Evolutionary conservation across 2,888 invertebrate genomes (phyloP), one percentile per base, ranked within the genome.

Genomic region (Ectropis crepuscularia): DNA sequence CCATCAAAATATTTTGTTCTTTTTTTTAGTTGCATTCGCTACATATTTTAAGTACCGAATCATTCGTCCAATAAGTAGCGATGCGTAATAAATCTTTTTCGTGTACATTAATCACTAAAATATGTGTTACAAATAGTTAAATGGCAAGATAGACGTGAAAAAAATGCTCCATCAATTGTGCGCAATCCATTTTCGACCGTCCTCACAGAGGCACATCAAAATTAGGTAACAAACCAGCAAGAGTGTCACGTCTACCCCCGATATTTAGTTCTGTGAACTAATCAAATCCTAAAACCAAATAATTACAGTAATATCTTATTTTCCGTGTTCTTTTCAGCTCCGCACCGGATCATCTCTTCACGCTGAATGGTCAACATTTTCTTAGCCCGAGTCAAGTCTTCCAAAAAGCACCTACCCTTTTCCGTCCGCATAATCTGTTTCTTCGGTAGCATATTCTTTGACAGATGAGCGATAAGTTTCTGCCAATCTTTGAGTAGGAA

Each of bases 401-500:
- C 91, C 41, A 90, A 70, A 53, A 92, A 89, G 66, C 81, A 83
- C 70, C 82, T 82, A 0, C 92, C 92, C 38, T 82, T 87, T 68
- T 90, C 90, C 7, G 91, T 86, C 2, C 88, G 77, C 82, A 84
- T 82, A 0, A 92, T 84, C 64, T 87, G 88, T 58, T 80, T 80
- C 64, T 87, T 88, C 2, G 92, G 89, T 11, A 89, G 67, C 71
- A 92, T 66, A 71, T 91, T 86, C 74, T 87, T 89, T 0, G 91
- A 91, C 42, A 92, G 63, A 74, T 85, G 82, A 8, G 90, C 82
- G 63, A 92, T 87, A 4, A 92, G 73, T 49, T 89, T 90, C 67
- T 91, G 86, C 89, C 89, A 92, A 63, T 92, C 91, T 47, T 84
- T 87, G 0, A 92, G 72, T 0, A 92, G 66, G 69, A 82, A 81